Evolutionary conservation across 1,140 invertebrate genomes (phyloP), one percentile per base, ranked within the genome.

Genomic region (Copidosoma floridanum): DNA sequence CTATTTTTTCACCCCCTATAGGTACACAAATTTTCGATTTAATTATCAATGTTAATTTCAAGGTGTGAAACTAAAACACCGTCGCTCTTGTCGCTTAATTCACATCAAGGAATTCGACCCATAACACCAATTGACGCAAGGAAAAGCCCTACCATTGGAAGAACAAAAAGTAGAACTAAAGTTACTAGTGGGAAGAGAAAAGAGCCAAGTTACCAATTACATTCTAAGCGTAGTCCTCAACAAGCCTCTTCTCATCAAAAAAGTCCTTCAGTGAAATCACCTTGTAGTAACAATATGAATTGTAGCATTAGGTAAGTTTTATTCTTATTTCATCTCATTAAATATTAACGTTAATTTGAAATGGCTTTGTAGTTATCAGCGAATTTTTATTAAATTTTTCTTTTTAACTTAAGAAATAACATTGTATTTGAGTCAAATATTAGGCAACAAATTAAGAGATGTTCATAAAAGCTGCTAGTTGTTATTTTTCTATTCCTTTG

Each of bases 111-210:
- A 47, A 64, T 63, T 20, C 68, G 68, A 57, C 80, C 82, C 27
- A 74, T 81, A 46, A 83, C 82, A 6, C 81, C 84, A 1, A 73
- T 82, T 66, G 69, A 81, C 70, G 29, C 65, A 37, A 66, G 72
- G 56, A 74, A 26, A 65, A 69, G 81, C 74, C 71, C 79, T 62
- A 81, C 79, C 0, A 81, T 84, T 67, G 83, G 86, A 63, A 80
- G 86, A 21, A 83, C 83, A n/a, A 83, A 82, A 7, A 85, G 82
- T n/a, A 85, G 85, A 64, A 87, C 86, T 5, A 82, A 84, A 66
- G 86, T 88, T 51, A 78, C 85, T 0, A 86, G 83, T 56, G 85
- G 85, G 24, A 79, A 75, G 27, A 80, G 78, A 51, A 79, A 75
- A 26, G 84, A 85, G 58, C 81, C 83, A 3, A 75, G 77, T 5